These are phyloP conservation scores for Lepidochrysops patricia DNA, from an alignment of 2,888 invertebrate genomes.

Conservation along the genomic window DNA sequence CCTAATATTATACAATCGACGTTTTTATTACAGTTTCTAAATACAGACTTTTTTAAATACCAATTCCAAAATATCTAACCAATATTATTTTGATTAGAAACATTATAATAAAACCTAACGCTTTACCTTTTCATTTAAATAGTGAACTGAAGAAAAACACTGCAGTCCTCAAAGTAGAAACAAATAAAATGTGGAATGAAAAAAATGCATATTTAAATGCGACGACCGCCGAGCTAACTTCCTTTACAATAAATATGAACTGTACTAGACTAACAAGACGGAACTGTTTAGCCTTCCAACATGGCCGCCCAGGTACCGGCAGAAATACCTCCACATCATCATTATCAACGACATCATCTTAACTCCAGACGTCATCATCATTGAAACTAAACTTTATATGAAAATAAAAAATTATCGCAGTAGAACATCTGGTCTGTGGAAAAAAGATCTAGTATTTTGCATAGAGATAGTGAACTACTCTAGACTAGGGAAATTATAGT, in stretches of 20 bases:
- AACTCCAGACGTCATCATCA: no score
- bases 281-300: constrained; percentile 5
- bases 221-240: constrained; percentile 4
- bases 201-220: constrained; percentile 6
- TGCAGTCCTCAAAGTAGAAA: neutral
- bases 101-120: neutral
- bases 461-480: no score
- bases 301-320: constrained; percentile 8
- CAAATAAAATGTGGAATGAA: neutral
- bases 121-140: neutral
- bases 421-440: no score
- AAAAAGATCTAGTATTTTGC: no score
- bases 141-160: neutral
- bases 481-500: no score
- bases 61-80: no score
- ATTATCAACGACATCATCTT: neutral
- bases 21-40: no score
- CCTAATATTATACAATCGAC: no score
- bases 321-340: neutral
- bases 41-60: no score
- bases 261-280: constrained; percentile 1
- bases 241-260: constrained; percentile 7
- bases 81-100: neutral
- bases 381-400: no score
- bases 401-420: no score